Evolutionary conservation across 1,140 invertebrate species (phyloP), one percentile per base, ranked within the genome.

Genomic region (Prorops nasuta): DNA sequence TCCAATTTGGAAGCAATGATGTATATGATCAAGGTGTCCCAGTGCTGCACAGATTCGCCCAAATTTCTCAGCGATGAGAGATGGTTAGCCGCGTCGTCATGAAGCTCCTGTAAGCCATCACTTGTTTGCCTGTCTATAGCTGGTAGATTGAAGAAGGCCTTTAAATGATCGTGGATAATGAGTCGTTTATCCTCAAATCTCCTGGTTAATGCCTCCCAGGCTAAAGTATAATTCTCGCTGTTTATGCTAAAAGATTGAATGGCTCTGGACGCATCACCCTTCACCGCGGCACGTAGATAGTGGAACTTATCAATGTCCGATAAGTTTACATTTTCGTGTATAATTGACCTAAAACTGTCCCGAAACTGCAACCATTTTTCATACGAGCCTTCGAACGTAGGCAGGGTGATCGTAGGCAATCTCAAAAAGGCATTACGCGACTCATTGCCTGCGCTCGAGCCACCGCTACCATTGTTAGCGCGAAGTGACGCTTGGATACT

Each of bases 161-260:
- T 50, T 15, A 72, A 56, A 49, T 76, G 66, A 14, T 59, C 61
- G 24, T 67, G 58, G 14, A 71, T 51, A 17, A 69, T 68, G 31
- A 71, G 21, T 32, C 63, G 18, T 46, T 65, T 66, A 48, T 72
- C 71, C 14, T 75, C 64, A 43, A 66, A 77, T 15, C 69, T 54
- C 17, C 63, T 48, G 35, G 64, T 64, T 31, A 77, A 53, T 22
- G 68, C 31, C 7, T 65, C 47, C 65, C 67, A 70, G 2, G 70
- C 71, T n/a, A 60, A 36, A 3, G 20, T 19, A 48, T 75, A 76
- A 58, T 75, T 77, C 15, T 44, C 49, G 8, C 62, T 60, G 1
- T 63, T 65, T 4, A 63, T 54, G 44, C 66, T 54, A 4, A 74
- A 47, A 14, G 64, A 49, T 31, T 57, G 35, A 31, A 74, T 64